Conservation (phyloP, 2,888 invertebrate species). For the Prosopocoilus inquinatus region DNA sequence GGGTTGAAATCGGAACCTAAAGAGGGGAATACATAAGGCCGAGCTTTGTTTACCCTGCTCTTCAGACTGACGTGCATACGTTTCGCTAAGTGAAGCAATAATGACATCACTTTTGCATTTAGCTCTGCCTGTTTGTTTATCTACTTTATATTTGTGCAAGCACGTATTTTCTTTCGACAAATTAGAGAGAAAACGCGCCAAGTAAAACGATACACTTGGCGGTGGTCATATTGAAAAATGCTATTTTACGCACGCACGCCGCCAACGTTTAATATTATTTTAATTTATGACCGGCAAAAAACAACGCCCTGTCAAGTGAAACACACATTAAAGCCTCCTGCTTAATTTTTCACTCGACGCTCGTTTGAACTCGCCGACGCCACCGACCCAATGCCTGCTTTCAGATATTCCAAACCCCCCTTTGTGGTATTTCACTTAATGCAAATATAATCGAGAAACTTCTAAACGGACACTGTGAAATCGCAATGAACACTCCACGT, state of each 20-base stretch:
- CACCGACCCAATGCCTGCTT: background rate
- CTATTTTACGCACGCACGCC: slow-evolving; percentile 21
- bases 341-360: slow-evolving; percentile 24
- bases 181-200: no score
- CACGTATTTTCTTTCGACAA: no score
- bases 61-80: slow-evolving; percentile 14
- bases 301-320: slow-evolving; percentile 22
- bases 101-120: slow-evolving; percentile 8
- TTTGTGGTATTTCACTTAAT: slow-evolving; percentile 8
- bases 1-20: no score
- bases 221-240: slow-evolving; percentile 1
- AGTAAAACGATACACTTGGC: background rate
- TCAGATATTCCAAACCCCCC: background rate
- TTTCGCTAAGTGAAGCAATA: slow-evolving; percentile 1
- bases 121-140: background rate
- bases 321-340: slow-evolving; percentile 23
- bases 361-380: slow-evolving; percentile 22
- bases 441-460: slow-evolving; percentile 4
- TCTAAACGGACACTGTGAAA: no score
- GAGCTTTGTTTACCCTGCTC: background rate
- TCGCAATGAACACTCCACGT: no score
- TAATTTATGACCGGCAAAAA: slow-evolving; percentile 25
- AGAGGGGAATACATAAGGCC: no score
- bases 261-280: slow-evolving; percentile 24
- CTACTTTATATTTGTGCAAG: no score